phyloP scores from a whole-genome alignment of 2,797 vertebrate species.

The Zalophus californianus region DNA sequence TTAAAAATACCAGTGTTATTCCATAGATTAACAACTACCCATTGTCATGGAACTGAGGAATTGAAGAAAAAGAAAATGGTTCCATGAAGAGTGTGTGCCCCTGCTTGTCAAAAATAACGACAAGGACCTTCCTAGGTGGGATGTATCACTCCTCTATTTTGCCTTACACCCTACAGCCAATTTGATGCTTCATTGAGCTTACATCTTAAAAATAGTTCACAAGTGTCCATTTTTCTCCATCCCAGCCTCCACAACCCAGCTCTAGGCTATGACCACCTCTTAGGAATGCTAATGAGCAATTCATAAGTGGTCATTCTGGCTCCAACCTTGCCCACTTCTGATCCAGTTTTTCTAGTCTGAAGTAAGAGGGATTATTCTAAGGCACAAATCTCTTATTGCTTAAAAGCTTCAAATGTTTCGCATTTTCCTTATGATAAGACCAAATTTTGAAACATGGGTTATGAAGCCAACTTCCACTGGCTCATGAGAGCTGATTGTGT shows the following conservation, averaged over 20 bases:
- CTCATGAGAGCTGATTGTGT: background rate
- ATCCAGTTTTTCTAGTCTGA: background rate
- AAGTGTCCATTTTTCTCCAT: background rate
- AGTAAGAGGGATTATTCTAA: background rate
- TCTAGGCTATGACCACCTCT: background rate
- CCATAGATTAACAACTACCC: background rate
- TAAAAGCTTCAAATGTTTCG: background rate
- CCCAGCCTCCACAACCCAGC: background rate
- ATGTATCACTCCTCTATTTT: background rate
- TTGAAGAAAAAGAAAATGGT: background rate
- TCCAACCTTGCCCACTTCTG: background rate
- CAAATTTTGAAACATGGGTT: background rate
- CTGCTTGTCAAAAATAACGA: background rate
- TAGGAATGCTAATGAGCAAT: background rate
- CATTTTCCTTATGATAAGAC: background rate
- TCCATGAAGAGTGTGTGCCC: background rate
- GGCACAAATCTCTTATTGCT: background rate
- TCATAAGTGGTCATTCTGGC: background rate
- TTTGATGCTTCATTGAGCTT: background rate
- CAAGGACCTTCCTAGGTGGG: background rate
- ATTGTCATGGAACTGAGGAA: background rate
- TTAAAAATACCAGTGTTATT: background rate
- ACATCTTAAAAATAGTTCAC: background rate
- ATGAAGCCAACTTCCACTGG: background rate
- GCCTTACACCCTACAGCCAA: background rate